Conservation (phyloP, 2,113 vertebrate genomes). For the Hydropotes inermis region DNA sequence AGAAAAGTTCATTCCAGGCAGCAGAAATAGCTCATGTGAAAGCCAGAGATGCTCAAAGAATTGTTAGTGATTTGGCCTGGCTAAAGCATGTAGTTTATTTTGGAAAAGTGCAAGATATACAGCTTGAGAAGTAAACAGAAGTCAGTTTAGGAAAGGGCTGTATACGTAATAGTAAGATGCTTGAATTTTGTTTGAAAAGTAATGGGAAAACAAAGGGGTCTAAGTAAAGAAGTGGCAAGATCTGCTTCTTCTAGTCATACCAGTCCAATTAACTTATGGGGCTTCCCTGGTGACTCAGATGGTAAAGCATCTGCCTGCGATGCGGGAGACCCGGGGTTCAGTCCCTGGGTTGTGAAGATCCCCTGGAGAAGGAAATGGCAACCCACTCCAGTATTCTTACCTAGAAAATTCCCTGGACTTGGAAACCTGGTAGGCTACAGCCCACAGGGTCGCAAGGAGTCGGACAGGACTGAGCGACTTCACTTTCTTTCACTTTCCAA, state of each 20-base stretch:
- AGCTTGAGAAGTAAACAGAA: neutral
- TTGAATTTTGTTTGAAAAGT: constrained; percentile 8
- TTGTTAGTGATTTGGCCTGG: neutral
- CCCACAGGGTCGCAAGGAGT: neutral
- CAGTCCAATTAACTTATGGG: neutral
- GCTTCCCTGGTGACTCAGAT: neutral
- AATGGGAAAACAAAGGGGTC: neutral
- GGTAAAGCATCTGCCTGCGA: neutral
- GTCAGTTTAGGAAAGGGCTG: neutral
- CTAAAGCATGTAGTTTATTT: neutral
- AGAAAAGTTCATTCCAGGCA: neutral
- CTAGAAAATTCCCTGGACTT: neutral
- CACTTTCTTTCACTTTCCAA: neutral
- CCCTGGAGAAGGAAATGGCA: neutral
- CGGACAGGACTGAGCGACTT: neutral
- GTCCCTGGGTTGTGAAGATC: neutral
- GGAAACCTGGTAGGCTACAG: neutral
- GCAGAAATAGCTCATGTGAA: neutral
- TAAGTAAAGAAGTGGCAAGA: neutral
- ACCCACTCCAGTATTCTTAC: neutral
- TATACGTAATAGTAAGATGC: neutral
- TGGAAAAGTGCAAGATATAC: neutral
- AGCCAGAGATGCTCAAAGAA: neutral
- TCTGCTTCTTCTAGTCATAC: neutral
- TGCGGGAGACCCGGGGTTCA: accelerated